phyloP scores from a whole-genome alignment of 2,888 invertebrate genomes.

The Tigriopus californicus region DNA sequence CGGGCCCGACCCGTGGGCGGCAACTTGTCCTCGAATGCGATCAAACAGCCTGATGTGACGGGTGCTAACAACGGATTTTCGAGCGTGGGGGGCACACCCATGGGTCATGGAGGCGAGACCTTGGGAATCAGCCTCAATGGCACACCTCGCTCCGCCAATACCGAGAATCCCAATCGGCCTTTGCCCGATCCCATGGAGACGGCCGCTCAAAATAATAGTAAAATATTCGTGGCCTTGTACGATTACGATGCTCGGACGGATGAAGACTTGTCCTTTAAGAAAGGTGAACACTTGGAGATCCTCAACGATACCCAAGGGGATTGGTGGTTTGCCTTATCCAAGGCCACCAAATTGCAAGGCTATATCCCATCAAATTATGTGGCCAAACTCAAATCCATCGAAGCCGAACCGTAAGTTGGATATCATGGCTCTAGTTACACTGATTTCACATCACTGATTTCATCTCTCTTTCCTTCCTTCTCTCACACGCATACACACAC shows the following conservation, averaged over 20 bases:
- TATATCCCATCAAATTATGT: slow-evolving; percentile 99
- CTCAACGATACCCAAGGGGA: slow-evolving; percentile 96
- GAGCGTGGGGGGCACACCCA: too few species aligned
- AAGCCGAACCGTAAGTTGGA: slow-evolving; percentile 93
- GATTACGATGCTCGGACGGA: slow-evolving; percentile 98
- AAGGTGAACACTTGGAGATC: slow-evolving; percentile 95
- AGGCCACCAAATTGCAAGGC: slow-evolving; percentile 87
- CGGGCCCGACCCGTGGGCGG: too few species aligned
- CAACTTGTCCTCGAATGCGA: too few species aligned
- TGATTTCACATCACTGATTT: background rate
- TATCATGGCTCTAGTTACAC: too few species aligned
- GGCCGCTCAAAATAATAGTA: slow-evolving; percentile 31
- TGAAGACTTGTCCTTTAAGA: slow-evolving; percentile 95
- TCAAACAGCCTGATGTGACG: too few species aligned
- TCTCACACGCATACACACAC: too few species aligned
- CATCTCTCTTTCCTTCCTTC: background rate
- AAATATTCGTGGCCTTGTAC: slow-evolving; percentile 92
- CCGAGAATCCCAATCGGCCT: background rate
- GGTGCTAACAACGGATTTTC: too few species aligned
- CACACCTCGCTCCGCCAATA: background rate
- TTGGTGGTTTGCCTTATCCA: slow-evolving; percentile 98
- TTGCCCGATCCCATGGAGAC: background rate
- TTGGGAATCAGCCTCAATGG: too few species aligned
- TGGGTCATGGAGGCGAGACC: too few species aligned
- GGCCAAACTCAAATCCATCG: slow-evolving; percentile 93